phyloP scores from a whole-genome alignment of 53 echinoderm and acorn worm species.

The Patiria pectinifera region DNA sequence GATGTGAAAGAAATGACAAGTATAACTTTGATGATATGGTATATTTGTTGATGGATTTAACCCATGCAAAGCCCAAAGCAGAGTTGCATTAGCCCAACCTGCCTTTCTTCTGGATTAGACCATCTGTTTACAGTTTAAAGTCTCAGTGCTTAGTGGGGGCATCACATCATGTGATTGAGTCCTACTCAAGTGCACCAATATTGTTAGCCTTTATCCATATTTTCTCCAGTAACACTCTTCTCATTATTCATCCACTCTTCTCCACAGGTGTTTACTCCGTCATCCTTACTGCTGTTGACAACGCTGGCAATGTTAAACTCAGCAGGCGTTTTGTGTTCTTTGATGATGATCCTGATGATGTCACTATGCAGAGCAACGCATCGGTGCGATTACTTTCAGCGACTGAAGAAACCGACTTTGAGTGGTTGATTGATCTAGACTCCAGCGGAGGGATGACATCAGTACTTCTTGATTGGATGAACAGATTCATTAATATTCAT shows the following conservation, averaged over 20 bases:
- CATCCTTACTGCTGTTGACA: conserved; percentile 36
- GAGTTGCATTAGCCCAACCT: no score
- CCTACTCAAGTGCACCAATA: no score
- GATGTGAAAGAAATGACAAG: neutral
- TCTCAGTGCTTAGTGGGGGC: no score
- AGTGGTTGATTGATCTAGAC: conserved; percentile 48
- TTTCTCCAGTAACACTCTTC: no score
- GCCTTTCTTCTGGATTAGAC: no score
- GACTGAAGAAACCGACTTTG: conserved; percentile 13
- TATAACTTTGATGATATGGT: neutral
- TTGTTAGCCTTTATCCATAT: no score
- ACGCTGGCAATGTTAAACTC: conserved; percentile 35
- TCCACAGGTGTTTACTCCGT: conserved; percentile 14
- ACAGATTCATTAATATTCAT: conserved; percentile 29
- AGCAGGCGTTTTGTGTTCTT: conserved; percentile 64
- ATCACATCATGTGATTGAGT: no score
- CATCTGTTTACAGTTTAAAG: no score
- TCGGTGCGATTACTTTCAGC: conserved; percentile 38
- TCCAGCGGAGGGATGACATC: neutral
- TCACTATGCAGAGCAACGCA: neutral
- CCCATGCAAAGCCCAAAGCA: no score
- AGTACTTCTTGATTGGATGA: conserved; percentile 37
- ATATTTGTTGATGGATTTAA: neutral
- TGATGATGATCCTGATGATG: conserved; percentile 45
- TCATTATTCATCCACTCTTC: neutral